Base-by-base conservation (phyloP, 2,797 vertebrate species). In the Limnodromus scolopaceus region DNA sequence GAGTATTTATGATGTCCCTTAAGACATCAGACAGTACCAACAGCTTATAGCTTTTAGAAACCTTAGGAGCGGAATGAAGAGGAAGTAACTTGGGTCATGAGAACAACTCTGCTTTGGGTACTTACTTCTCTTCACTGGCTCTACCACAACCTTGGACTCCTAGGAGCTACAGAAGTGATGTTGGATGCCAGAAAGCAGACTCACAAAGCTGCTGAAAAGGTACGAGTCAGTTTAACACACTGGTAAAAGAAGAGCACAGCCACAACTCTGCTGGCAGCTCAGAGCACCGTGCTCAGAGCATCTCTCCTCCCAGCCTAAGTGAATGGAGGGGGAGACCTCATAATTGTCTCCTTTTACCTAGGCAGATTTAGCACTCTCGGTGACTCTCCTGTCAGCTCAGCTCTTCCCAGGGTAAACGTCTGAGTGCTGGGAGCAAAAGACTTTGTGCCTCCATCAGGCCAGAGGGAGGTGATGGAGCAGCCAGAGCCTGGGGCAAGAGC, bases 21-120 rank as follows among this genome's bases (percentile, higher is more conserved):
- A 92, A 69, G 78, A 89, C 86, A 66, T 70, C 48, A 84, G 36
- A 51, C 55, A 58, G 46, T 63, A 79, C 16, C 25, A 66, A 83
- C 6, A 60, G 53, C 49, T 82, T 79, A 54, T 7, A 69, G 84
- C 18, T 91, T 91, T 89, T 60, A 77, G 32, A 89, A 95, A 60
- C 53, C 48, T 63, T 70, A 55, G 71, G 75, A 89, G 25, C 4
- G 51, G 71, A 83, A 91, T 70, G 60, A 91, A 60, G 36, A 68
- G 34, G 69, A 93, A 93, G 75, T 84, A 88, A 78, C 32, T 82
- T 61, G 53, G 4, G 32, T 64, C 43, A 45, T 38, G 65, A 86
- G 65, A 88, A 68, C 57, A 94, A 12, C 48, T 46, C 23, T 69
- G 55, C 83, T 88, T 49, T 77, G 68, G 34, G 45, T 74, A 32